These are phyloP conservation scores for Pissodes strobi DNA, from an alignment of 1,140 invertebrate genomes.

Conservation along the genomic window DNA sequence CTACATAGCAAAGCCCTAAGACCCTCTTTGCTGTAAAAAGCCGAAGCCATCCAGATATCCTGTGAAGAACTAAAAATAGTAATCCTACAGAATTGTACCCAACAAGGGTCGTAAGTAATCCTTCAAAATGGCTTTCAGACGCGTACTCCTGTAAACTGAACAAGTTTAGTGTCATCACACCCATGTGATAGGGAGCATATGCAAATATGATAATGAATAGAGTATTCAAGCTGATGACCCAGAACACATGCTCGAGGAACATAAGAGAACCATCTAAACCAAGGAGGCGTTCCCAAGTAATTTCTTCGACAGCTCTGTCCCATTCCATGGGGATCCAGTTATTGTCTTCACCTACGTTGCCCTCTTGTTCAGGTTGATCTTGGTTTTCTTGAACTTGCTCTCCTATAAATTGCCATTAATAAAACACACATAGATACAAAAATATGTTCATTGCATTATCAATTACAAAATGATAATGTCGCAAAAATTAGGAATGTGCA, in stretches of 20 bases:
- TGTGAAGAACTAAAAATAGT: constrained; percentile 82
- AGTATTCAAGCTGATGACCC: constrained; percentile 97
- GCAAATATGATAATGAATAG: constrained; percentile 94
- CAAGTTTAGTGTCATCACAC: constrained; percentile 77
- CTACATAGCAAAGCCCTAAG: constrained; percentile 93
- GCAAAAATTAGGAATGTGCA: too few species aligned
- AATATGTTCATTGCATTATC: too few species aligned
- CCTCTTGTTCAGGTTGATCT: constrained; percentile 50
- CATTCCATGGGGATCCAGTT: constrained; percentile 99
- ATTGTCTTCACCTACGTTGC: constrained; percentile 78
- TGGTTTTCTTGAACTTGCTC: constrained; percentile 36
- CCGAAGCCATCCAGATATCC: constrained; percentile 72
- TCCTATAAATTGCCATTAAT: too few species aligned
- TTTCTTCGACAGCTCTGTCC: constrained; percentile 95
- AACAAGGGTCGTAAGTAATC: constrained; percentile 87
- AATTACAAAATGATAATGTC: too few species aligned
- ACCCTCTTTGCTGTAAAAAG: constrained; percentile 82
- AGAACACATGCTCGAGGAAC: constrained; percentile 98
- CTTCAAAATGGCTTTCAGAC: constrained; percentile 84
- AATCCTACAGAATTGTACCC: constrained; percentile 93
- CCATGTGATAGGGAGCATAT: constrained; percentile 95
- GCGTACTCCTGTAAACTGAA: constrained; percentile 78
- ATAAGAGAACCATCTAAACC: constrained; percentile 96
- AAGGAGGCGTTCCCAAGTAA: constrained; percentile 96
- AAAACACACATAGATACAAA: too few species aligned